Base-by-base conservation (phyloP, 2,113 vertebrate genomes). In the Paradoxurus hermaphroditus region DNA sequence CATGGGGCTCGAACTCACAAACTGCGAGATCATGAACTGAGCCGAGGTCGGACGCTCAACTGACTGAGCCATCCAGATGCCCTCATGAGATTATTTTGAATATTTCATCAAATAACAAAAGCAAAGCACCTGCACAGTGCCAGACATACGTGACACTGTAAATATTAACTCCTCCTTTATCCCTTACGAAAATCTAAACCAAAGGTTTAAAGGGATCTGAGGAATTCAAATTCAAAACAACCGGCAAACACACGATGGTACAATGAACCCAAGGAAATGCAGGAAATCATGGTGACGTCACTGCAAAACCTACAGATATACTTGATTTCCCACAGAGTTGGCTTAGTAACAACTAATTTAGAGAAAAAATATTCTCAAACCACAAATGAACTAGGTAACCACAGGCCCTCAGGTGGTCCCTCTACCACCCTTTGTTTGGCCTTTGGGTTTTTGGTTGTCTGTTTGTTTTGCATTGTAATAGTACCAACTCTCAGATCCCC, bases 91-190 rank as follows among this genome's bases (percentile, higher is more conserved):
- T 4, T 89, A 77, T 49, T 70, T 34, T 49, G 25, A 78, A 18
- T 81, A 70, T 78, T 78, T 84, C 68, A 75, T 53, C 85, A 78
- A 90, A 34, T 77, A 73, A 95, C 46, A 62, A 41, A 96, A 89
- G 73, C 36, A 59, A 77, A 83, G n/a, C 4, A 16, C 44, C 16
- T 39, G 18, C 23, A 39, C 34, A 87, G 25, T 65, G 34, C 51
- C 86, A 89, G 59, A 70, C 34, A 77, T 3, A 73, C 3, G 18
- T 44, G 72, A 44, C 41, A 75, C 7, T 29, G 15, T 5, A 18
- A 27, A 46, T 75, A 18, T 77, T 44, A 73, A 73, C 41, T 85
- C 29, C n/a, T 72, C 44, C 14, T 63, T 85, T 27, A 73, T 94
- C 91, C 67, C 12, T 86, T 85, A 59, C 13, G 53, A 62, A 96